A percentile compares a stretch with the other conserved stretches of the same genome.
Conservation (phyloP, 2,113 vertebrate species). For the Aspiorhynchus laticeps region DNA sequence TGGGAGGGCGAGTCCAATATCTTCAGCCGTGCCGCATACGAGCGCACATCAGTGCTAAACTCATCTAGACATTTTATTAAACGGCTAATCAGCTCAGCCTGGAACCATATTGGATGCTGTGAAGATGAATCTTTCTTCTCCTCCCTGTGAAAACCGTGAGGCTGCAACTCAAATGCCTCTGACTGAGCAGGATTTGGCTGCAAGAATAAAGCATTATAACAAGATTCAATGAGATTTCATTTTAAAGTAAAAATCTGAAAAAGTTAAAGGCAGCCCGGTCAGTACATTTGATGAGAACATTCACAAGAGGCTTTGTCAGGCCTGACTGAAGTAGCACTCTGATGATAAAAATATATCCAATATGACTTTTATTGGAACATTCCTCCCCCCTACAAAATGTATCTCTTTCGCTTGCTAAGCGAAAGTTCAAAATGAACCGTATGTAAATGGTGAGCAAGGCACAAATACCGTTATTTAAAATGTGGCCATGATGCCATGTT, state of each 20-base stretch:
- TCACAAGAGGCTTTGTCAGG: not conserved
- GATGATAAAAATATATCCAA: conserved; percentile 19
- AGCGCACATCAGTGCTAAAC: conserved; percentile 36
- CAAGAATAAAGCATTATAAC: conserved; percentile 26
- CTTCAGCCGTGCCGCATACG: conserved; percentile 15
- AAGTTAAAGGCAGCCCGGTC: conserved; percentile 11
- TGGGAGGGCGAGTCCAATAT: conserved; percentile 22
- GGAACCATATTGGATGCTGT: conserved; percentile 24
- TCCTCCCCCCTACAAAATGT: not conserved
- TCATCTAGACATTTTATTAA: conserved; percentile 47
- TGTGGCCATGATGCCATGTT: conserved; percentile 29
- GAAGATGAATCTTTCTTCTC: conserved; percentile 21
- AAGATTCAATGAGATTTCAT: conserved; percentile 41
- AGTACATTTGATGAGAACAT: not conserved
- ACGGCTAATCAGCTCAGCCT: conserved; percentile 41
- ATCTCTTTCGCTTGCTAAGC: not conserved
- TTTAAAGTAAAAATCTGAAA: not conserved
- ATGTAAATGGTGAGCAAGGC: not conserved
- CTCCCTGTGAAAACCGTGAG: not conserved
- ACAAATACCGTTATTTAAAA: not conserved
- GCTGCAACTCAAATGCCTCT: conserved; percentile 24
- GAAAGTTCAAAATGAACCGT: not conserved
- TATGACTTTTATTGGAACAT: not conserved
- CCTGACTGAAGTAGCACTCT: not conserved
- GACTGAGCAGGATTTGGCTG: conserved; percentile 30